Base-by-base conservation (phyloP, 2,113 vertebrate species). In the Hyaena hyaena region DNA sequence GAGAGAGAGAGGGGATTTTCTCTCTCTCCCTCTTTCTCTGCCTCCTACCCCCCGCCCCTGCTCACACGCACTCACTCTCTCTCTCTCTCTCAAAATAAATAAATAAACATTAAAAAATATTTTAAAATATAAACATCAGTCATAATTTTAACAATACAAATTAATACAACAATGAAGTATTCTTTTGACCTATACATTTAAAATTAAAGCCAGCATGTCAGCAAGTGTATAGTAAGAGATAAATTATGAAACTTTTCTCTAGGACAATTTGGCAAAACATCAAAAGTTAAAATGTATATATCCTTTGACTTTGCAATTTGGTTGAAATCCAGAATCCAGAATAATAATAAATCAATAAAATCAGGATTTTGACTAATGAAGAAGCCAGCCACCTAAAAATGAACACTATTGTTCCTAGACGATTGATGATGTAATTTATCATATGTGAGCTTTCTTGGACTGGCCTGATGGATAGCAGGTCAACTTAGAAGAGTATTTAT, bases 261-360 rank as follows among this genome's bases (percentile, higher is more conserved):
- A 96, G 77, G 39, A 93, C 63, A 94, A 84, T 61, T 96, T 94
- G 90, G 61, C 45, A 80, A 95, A 96, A 76, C 10, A 43, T 68
- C 55, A 96, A 68, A 63, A 87, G 80, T 63, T 63, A 15, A 74
- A 88, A 95, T 33, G 4, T 24, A 74, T 77, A 23, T 74, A 53
- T 74, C 31, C 69, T 81, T 28, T 66, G 65, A 83, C 84, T 74
- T 94, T 79, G 53, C 58, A 93, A 90, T 43, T 87, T 80, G 33
- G 86, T 85, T 28, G 87, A 82, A 89, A 88, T 94, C 35, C 39
- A 39, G 43, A 79, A 95, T 88, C 73, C n/a, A 90, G 86, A 96
- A 97, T 76, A 58, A 92, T 76, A 84, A 77, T 48, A 73, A 80
- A 73, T 88, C 12, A 96, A 93, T 88, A n/a, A 93, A 95, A 88